A percentile compares a stretch with the other conserved stretches of the same genome.
Evolutionary conservation across 2,113 vertebrate genomes (phyloP).

Genomic region (Heterocephalus glaber): DNA sequence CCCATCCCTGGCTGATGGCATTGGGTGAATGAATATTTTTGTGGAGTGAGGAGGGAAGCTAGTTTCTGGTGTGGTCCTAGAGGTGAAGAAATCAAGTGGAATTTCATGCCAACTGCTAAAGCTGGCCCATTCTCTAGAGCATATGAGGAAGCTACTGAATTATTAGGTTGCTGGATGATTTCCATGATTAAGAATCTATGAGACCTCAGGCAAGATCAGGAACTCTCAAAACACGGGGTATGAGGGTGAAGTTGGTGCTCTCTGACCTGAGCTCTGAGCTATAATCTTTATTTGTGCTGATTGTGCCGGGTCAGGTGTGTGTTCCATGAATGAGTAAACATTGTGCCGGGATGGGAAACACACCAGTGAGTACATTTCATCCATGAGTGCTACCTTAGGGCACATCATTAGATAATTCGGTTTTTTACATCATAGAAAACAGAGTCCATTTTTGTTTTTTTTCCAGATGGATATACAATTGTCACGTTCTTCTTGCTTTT

Average conservation of each 20-base stretch:
- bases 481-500: not conserved
- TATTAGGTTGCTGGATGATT: too few relatives aligned
- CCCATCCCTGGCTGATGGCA: not conserved
- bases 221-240: not conserved
- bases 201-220: not conserved
- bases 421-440: not conserved
- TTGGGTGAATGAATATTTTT: not conserved
- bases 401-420: rapidly evolving
- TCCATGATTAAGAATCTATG: not conserved
- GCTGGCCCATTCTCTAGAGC: not conserved
- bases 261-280: rapidly evolving
- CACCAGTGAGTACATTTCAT: too few relatives aligned
- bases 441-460: not conserved
- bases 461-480: too few relatives aligned
- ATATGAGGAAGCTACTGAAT: too few relatives aligned
- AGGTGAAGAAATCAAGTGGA: not conserved
- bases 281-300: not conserved
- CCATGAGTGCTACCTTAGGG: too few relatives aligned
- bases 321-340: not conserved
- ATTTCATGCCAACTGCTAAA: not conserved
- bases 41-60: rapidly evolving
- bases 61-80: not conserved
- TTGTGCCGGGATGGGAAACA: not conserved
- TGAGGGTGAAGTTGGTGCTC: not conserved
- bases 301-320: not conserved